These are phyloP conservation scores for Clarias pachynema DNA, from an alignment of 2,797 vertebrate species.

Conservation along the genomic window DNA sequence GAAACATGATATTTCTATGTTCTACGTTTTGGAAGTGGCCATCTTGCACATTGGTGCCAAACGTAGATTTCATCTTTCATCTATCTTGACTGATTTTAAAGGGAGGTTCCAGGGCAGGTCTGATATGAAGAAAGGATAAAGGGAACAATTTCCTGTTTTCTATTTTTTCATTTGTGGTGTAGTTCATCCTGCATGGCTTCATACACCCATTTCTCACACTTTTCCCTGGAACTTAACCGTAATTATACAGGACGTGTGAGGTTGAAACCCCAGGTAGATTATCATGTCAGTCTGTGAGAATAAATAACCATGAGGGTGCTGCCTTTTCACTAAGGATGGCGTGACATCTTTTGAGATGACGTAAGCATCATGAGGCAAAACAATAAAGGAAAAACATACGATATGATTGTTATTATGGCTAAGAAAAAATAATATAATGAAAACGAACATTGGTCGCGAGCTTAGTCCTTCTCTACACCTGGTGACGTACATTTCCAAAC, in stretches of 20 bases:
- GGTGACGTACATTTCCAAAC: too few species aligned
- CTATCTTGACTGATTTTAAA: not conserved
- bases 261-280: conserved; percentile 14
- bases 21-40: not conserved
- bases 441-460: not conserved
- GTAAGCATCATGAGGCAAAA: not conserved
- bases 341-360: not conserved
- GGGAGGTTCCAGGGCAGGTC: not conserved
- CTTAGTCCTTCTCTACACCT: too few species aligned
- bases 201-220: not conserved
- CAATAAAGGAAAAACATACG: not conserved
- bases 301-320: not conserved
- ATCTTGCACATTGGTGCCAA: not conserved
- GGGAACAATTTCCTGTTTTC: conserved; percentile 19
- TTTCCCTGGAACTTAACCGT: not conserved
- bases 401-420: too few species aligned
- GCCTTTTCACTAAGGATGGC: not conserved
- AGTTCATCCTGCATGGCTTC: not conserved
- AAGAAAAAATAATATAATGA: too few species aligned
- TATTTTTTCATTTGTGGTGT: not conserved
- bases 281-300: not conserved
- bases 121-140: conserved; percentile 43
- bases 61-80: not conserved
- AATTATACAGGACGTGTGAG: conserved; percentile 22
- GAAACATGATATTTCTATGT: not conserved